phyloP scores from a whole-genome alignment of 1,140 invertebrate genomes.

The Drosophila seguyi region DNA sequence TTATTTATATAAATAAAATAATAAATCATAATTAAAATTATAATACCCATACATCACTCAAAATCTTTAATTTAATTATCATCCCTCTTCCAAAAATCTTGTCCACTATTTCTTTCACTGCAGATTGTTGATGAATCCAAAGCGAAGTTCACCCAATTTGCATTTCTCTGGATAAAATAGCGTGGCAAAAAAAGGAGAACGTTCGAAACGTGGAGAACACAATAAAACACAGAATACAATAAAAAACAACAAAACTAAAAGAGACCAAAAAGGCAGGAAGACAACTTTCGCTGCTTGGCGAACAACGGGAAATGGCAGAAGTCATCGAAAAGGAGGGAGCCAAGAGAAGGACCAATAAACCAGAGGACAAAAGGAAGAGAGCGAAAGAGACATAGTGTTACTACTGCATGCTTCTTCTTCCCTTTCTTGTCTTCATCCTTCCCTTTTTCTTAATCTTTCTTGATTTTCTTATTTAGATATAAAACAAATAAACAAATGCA shows the following conservation, averaged over 20 bases:
- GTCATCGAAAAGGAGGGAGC: conserved; percentile 13
- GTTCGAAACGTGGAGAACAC: not conserved
- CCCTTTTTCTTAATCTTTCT: not conserved
- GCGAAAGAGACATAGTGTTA: conserved; percentile 14
- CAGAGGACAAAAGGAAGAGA: conserved; percentile 11
- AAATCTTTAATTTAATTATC: too few relatives aligned
- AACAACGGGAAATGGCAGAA: conserved; percentile 61
- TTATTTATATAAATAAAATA: too few relatives aligned
- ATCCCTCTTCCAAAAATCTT: not conserved
- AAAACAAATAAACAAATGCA: conserved; percentile 35
- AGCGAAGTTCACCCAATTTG: conserved; percentile 10
- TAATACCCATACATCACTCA: too few relatives aligned
- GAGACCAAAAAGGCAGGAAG: conserved; percentile 51
- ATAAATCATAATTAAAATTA: too few relatives aligned
- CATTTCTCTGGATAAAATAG: conserved; percentile 9
- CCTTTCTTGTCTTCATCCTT: not conserved
- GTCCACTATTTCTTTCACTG: not conserved
- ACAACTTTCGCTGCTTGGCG: conserved; percentile 78
- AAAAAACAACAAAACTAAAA: conserved; percentile 9
- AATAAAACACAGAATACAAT: conserved; percentile 12
- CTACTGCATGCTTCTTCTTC: not conserved
- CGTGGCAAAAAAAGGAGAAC: conserved; percentile 5
- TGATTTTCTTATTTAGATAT: conserved; percentile 57
- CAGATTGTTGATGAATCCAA: conserved; percentile 2
- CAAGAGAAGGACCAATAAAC: conserved; percentile 16